Evolutionary conservation across 2,888 invertebrate genomes (phyloP).

Genomic region (Agapostemon virescens): DNA sequence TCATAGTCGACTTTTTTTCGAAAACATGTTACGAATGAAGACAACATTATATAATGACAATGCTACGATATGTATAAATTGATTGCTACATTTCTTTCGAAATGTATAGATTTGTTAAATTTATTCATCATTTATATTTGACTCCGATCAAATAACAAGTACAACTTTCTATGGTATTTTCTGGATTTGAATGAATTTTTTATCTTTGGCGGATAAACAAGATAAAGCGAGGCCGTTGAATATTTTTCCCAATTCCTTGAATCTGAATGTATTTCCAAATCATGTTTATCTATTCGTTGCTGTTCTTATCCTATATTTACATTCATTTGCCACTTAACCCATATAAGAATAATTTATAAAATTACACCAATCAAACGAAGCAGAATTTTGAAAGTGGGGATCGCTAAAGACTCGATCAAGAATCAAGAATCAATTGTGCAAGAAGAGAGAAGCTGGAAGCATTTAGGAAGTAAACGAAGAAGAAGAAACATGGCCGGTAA

Average conservation of each 20-base stretch:
- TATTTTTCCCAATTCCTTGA: background rate
- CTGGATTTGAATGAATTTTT: background rate
- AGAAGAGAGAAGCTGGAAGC: conserved; percentile 31
- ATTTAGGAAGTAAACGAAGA: conserved; percentile 60
- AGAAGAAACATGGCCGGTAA: conserved; percentile 70
- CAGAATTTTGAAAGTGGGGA: conserved; percentile 54
- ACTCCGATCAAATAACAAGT: background rate
- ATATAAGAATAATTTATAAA: conserved; percentile 35
- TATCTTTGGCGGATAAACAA: background rate
- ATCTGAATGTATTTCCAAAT: background rate
- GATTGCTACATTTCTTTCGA: background rate
- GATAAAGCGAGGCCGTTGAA: background rate
- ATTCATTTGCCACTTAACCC: conserved; percentile 14
- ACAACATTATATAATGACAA: conserved; percentile 22
- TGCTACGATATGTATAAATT: background rate
- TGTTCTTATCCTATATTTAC: conserved; percentile 1
- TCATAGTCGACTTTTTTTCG: background rate
- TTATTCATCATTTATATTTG: background rate
- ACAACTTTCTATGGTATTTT: background rate
- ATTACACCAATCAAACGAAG: conserved; percentile 44
- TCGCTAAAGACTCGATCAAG: conserved; percentile 24
- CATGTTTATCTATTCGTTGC: background rate
- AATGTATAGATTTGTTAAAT: background rate
- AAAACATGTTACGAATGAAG: conserved; percentile 5
- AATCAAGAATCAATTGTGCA: conserved; percentile 30